phyloP scores from a whole-genome alignment of 2,113 vertebrate species.

The Zapornia atra region DNA sequence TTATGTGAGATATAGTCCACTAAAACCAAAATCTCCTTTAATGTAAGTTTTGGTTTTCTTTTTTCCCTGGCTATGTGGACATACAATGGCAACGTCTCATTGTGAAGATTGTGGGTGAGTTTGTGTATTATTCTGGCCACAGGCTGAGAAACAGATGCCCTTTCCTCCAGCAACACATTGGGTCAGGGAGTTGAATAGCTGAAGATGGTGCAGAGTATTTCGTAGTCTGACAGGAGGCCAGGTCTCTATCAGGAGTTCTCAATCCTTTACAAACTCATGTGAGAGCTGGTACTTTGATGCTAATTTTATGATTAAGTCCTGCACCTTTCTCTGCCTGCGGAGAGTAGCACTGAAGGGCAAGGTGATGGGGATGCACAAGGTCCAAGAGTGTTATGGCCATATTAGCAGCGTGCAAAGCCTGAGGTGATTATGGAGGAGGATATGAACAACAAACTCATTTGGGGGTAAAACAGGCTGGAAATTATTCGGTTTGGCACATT shows the following conservation, averaged over 20 bases:
- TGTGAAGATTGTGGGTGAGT: not conserved
- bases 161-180: rapidly evolving
- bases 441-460: not conserved
- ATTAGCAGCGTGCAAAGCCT: not conserved
- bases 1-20: not conserved
- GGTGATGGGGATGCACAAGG: not conserved
- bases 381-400: rapidly evolving
- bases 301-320: not conserved
- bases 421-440: not conserved
- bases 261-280: not conserved
- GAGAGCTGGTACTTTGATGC: not conserved
- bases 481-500: not conserved
- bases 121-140: not conserved
- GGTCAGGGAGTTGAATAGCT: not conserved
- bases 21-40: not conserved
- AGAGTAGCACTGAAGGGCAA: not conserved
- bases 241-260: not conserved
- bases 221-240: not conserved
- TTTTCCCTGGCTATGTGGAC: not conserved
- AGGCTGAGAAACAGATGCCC: not conserved
- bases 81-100: not conserved
- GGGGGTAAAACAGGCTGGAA: not conserved
- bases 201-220: not conserved
- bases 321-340: not conserved
- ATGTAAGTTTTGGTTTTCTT: not conserved